Evolutionary conservation across 2,113 vertebrate species (phyloP), one percentile per base, ranked within the genome.

Genomic region (Neofelis nebulosa): DNA sequence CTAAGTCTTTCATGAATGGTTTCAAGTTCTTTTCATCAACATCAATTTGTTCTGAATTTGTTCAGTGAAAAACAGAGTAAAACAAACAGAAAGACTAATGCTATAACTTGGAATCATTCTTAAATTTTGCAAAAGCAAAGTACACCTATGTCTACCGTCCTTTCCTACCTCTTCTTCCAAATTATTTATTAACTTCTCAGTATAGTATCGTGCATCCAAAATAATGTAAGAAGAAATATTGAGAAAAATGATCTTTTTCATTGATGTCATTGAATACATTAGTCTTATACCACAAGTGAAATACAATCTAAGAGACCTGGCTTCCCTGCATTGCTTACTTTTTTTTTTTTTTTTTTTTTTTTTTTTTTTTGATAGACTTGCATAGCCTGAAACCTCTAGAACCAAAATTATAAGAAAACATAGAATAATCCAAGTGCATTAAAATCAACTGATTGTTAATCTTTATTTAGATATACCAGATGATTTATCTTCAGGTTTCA

Each of bases 11-110:
- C 18, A 55, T n/a, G 41, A 90, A 92, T 5, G 3, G 1, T 93
- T 90, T 83, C 25, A 78, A 41, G 27, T 78, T 78, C 18, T 79
- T 89, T 96, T 74, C 38, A 89, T 80, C 15, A 74, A 96, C 89
- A 89, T 80, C 23, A 41, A 19, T 82, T 87, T 95, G 8, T 36
- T 88, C 88, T 38, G 10, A 89, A 80, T 93, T 80, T 84, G 7
- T 73, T 84, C 19, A 57, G 8, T 87, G 5, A 79, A 83, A 86
- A 68, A 45, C 23, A 41, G 71, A 74, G 12, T 25, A 38, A 45
- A 89, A 18, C 10, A 81, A 61, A 29, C 31, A 68, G 55, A 33
- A 57, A 84, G 41, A 36, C 8, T 88, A 91, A 27, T 41, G 23
- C 33, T 61, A 5, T 69, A 91, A 36, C 4, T 90, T 83, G 29